Percentiles rank a stretch among this genome's conserved stretches.
These are phyloP conservation scores for Argyresthia goedartella DNA, from an alignment of 2,888 invertebrate genomes.

Conservation along the genomic window DNA sequence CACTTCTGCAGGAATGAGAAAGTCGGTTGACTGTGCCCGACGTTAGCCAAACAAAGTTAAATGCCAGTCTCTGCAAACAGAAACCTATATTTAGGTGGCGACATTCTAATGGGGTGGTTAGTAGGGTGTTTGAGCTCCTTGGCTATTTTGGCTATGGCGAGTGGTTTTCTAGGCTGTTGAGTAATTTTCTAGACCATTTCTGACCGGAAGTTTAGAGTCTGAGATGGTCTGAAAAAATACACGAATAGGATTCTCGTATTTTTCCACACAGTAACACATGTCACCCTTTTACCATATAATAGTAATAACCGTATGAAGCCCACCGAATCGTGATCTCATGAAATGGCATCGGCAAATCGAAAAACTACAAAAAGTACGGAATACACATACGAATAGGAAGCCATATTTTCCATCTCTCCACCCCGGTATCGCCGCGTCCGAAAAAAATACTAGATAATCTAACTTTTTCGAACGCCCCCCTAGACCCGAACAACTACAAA, in stretches of 20 bases:
- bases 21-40: constrained; percentile 8
- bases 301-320: not conserved
- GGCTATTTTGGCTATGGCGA: not conserved
- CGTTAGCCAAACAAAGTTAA: constrained; percentile 21
- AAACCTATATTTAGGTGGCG: constrained; percentile 49
- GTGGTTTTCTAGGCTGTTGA: not conserved
- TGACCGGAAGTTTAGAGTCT: too few relatives aligned
- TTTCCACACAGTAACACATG: not conserved
- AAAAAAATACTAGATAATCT: constrained; percentile 68
- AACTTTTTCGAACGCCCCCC: constrained; percentile 63
- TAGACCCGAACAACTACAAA: constrained; percentile 31
- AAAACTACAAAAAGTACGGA: constrained; percentile 35
- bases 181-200: too few relatives aligned
- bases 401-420: constrained; percentile 64
- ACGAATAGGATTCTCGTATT: too few relatives aligned
- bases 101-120: constrained; percentile 35
- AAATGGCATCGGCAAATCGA: constrained; percentile 20
- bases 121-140: constrained; percentile 13
- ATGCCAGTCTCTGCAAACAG: constrained; percentile 43
- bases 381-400: constrained; percentile 59
- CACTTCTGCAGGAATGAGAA: constrained; percentile 45
- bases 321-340: constrained; percentile 9
- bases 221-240: too few relatives aligned
- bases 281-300: not conserved
- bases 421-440: constrained; percentile 57